Percentiles rank a stretch among this genome's conserved stretches.
These are phyloP conservation scores for Mongoloraphidia duomilia DNA, from an alignment of 2,888 invertebrate genomes.

Conservation along the genomic window DNA sequence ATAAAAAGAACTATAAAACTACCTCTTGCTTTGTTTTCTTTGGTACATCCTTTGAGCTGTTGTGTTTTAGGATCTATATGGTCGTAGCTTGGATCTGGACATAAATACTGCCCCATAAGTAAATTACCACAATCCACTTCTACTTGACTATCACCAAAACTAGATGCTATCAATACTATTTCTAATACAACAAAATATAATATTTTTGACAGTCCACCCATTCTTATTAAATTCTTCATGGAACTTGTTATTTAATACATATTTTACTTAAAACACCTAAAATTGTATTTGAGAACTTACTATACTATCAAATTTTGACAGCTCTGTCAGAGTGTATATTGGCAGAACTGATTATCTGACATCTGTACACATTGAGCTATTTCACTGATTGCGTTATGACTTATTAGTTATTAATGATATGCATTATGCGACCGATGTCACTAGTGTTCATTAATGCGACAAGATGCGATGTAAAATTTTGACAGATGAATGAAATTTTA, in stretches of 20 bases:
- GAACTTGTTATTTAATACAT: not conserved
- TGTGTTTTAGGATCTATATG: conserved; percentile 83
- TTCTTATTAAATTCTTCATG: too few species aligned
- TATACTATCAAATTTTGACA: too few species aligned
- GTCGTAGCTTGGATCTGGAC: conserved; percentile 59
- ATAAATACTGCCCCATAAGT: conserved; percentile 66
- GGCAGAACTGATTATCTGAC: too few species aligned
- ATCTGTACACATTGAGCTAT: too few species aligned
- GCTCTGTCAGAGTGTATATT: too few species aligned
- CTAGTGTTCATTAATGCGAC: too few species aligned
- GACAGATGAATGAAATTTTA: too few species aligned
- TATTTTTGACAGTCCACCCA: not conserved
- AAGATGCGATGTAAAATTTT: too few species aligned
- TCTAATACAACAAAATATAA: not conserved
- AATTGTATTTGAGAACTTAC: not conserved
- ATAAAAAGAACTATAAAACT: conserved; percentile 11
- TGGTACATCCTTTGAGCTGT: conserved; percentile 65
- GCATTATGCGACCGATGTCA: too few species aligned
- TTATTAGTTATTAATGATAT: too few species aligned
- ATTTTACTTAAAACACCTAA: not conserved
- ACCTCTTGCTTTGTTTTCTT: conserved; percentile 71
- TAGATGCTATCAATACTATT: not conserved
- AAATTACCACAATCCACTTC: conserved; percentile 55
- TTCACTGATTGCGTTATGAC: too few species aligned
- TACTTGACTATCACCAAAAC: not conserved